Conservation (phyloP, 1,140 invertebrate species). For the Leptonema lineaticorne region DNA sequence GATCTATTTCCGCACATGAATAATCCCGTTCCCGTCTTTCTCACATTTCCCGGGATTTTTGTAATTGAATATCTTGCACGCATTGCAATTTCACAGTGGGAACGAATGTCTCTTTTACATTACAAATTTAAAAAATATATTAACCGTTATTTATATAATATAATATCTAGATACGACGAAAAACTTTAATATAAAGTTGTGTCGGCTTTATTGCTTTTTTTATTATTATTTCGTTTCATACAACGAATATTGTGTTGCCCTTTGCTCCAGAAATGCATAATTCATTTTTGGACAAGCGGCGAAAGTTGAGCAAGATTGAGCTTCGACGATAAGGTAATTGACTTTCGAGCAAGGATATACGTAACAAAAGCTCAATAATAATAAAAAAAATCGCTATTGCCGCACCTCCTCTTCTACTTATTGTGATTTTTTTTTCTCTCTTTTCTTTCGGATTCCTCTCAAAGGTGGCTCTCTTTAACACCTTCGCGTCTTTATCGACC, state of each 20-base stretch:
- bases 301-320: constrained; percentile 38
- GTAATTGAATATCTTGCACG: not conserved
- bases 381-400: not conserved
- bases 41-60: too few relatives aligned
- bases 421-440: not conserved
- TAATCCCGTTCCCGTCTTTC: too few relatives aligned
- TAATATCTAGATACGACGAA: too few relatives aligned
- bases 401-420: too few relatives aligned
- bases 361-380: not conserved
- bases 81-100: constrained; percentile 7
- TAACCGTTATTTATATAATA: too few relatives aligned
- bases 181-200: too few relatives aligned
- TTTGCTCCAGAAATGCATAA: constrained; percentile 38
- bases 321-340: constrained; percentile 33
- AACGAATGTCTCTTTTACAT: not conserved
- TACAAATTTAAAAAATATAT: too few relatives aligned
- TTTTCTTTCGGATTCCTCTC: not conserved
- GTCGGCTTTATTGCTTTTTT: too few relatives aligned
- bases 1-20: constrained; percentile 6
- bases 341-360: constrained; percentile 29
- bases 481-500: not conserved
- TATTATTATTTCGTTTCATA: too few relatives aligned
- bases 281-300: constrained; percentile 38
- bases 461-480: not conserved
- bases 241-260: too few relatives aligned